Base-by-base conservation (phyloP, 2,888 invertebrate genomes). In the Enchytraeus crypticus region DNA sequence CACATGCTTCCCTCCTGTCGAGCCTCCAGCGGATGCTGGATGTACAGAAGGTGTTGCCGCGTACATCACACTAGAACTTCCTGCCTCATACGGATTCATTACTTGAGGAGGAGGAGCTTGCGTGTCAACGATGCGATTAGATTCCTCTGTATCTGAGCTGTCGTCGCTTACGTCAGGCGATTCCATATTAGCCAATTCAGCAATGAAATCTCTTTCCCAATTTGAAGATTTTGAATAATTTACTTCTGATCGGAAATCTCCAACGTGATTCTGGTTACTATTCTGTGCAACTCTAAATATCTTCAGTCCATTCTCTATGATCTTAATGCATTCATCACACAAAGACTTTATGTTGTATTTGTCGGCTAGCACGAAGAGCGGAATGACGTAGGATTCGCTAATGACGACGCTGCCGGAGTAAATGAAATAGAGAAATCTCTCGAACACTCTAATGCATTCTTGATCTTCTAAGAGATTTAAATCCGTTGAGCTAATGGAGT, bases 331-430 rank as follows among this genome's bases (percentile, higher is more conserved):
- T 63, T 76, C 75, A 5, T 71, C 70, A 27, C 70, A 65, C 26
- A 77, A 62, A 4, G 73, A 61, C 49, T 68, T 69, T 5, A 76
- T 73, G 27, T 71, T 69, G 61, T 76, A 77, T 64, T 76, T 76
- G 53, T 73, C 71, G 2, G 76, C 74, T 57, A 77, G 67, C 59
- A 72, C 70, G 61, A 72, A 74, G 32, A 77, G 68, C 4, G 74
- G 71, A 49, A 76, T 69, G 18, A 76, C 75, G 65, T 75, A 73
- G 46, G 73, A 73, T 47, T 74, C 65, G 59, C 73, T 75, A 57
- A 77, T 66, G 72, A 73, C 72, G 26, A 76, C 73, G 1, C 71
- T 72, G 5, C 77, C 77, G 57, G 75, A 74, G 66, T 77, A 77
- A 49, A 76, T 71, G 59, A 75, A 77, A 59, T 74, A 74, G 30